These are phyloP conservation scores for Cepphus grylle DNA, from an alignment of 2,113 vertebrate species.

Conservation along the genomic window DNA sequence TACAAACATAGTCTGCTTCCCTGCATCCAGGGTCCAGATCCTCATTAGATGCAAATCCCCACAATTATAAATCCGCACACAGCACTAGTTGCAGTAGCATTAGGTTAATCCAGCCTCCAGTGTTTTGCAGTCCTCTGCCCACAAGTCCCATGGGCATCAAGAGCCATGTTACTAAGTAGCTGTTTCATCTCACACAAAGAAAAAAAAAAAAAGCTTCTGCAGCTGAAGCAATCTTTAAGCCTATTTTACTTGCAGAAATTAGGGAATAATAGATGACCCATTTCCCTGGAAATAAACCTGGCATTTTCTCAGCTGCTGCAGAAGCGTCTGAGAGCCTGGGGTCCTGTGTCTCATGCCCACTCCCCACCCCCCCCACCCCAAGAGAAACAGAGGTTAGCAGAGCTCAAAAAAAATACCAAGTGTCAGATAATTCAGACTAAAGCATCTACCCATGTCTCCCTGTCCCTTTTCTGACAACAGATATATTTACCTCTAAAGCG, in stretches of 20 bases:
- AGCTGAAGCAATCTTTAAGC: slow-evolving; percentile 11
- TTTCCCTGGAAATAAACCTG: slow-evolving; percentile 21
- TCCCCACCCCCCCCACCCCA: too few species aligned
- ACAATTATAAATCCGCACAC: background rate
- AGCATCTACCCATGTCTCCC: background rate
- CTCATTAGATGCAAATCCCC: background rate
- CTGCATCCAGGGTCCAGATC: background rate
- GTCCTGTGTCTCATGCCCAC: background rate
- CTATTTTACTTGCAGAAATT: slow-evolving; percentile 17
- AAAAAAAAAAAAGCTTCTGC: background rate
- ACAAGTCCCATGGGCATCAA: background rate
- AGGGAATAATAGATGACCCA: background rate
- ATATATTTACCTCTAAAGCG: background rate
- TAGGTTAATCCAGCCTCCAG: background rate
- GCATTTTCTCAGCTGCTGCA: slow-evolving; percentile 17
- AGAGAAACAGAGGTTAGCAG: background rate
- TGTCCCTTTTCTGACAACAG: background rate
- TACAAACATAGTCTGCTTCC: background rate
- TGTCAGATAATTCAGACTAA: background rate
- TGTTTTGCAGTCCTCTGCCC: background rate
- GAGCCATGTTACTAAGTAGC: background rate
- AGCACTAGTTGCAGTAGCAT: background rate
- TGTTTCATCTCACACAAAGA: background rate
- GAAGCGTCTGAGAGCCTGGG: background rate
- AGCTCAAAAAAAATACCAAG: background rate